Evolutionary conservation across 2,888 invertebrate species (phyloP).

Genomic region (Apodemia duryi): DNA sequence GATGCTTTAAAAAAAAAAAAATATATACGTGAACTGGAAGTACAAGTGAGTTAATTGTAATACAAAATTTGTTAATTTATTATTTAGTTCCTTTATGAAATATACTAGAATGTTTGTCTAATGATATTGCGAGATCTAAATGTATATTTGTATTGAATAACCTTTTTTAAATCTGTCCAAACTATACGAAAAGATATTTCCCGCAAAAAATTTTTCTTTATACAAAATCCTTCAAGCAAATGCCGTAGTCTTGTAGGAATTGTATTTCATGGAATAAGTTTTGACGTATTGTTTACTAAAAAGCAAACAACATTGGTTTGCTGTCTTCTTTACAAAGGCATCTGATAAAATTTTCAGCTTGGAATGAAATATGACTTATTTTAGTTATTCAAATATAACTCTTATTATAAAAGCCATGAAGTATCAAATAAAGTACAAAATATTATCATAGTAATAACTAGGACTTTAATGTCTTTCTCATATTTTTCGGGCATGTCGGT

Average conservation of each 20-base stretch:
- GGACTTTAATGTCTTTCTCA: constrained; percentile 3
- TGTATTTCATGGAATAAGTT: constrained; percentile 10
- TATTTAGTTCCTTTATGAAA: too few species aligned
- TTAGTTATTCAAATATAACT: neutral
- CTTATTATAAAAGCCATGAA: neutral
- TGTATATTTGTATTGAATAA: too few species aligned
- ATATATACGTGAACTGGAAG: too few species aligned
- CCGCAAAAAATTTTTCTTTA: neutral
- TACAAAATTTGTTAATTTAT: too few species aligned
- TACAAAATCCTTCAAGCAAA: neutral
- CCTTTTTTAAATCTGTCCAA: neutral
- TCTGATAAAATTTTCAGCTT: constrained; percentile 4
- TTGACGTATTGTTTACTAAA: constrained; percentile 5
- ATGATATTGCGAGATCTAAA: too few species aligned
- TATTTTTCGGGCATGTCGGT: neutral
- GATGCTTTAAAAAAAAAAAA: too few species aligned
- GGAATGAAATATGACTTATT: neutral
- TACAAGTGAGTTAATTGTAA: too few species aligned
- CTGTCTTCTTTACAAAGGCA: neutral
- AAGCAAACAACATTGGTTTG: neutral
- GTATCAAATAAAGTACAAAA: neutral
- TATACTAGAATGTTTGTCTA: too few species aligned
- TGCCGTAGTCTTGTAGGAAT: neutral
- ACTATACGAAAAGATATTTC: neutral
- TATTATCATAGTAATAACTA: constrained; percentile 1